Base-by-base conservation (phyloP, 2,113 vertebrate genomes). In the Orcinus orca region DNA sequence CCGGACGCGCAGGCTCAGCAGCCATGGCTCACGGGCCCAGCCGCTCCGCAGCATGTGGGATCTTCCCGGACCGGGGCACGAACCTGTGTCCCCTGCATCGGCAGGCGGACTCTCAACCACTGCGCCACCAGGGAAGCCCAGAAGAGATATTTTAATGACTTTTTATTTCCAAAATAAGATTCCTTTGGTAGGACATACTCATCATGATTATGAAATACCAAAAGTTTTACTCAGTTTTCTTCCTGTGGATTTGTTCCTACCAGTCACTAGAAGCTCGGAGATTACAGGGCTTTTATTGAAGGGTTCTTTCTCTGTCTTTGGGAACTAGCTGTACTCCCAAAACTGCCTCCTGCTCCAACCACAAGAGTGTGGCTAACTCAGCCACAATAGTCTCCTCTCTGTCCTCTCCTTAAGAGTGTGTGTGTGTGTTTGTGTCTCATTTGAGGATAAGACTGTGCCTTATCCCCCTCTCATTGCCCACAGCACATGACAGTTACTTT, bases 101-200 rank as follows among this genome's bases (percentile, higher is more conserved):
- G 38, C 38, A 38, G 38, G 38, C 38, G 5, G 38, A 5, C 38
- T 38, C 38, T 38, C 38, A 38, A 38, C 38, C 38, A 38, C 38
- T 38, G 38, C 38, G 38, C 38, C 38, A 38, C 38, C 38, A 38
- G 38, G 38, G 38, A 38, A 38, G 38, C 38, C 38, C 38, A 76
- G 3, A 93, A 93, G 38, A 95, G 36, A 29, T 53, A 41, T 85
- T 50, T 88, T 84, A 90, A 74, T 12, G 9, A 79, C 15, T 41
- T 63, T 68, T 58, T 41, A 68, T 95, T 96, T 87, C 50, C 33
- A 79, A 96, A 53, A 67, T 67, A 86, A 7, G 23, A 90, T 93
- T 77, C 92, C 36, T 73, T 53, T 31, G 23, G 3, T 38, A 76
- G 23, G 38, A 20, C 20, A 84, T 83, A 70, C 58, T 50, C 11